Percentiles rank a stretch among this genome's conserved stretches.
phyloP scores from a whole-genome alignment of 2,113 vertebrate genomes.

The Lamprologus ornatipinnis region DNA sequence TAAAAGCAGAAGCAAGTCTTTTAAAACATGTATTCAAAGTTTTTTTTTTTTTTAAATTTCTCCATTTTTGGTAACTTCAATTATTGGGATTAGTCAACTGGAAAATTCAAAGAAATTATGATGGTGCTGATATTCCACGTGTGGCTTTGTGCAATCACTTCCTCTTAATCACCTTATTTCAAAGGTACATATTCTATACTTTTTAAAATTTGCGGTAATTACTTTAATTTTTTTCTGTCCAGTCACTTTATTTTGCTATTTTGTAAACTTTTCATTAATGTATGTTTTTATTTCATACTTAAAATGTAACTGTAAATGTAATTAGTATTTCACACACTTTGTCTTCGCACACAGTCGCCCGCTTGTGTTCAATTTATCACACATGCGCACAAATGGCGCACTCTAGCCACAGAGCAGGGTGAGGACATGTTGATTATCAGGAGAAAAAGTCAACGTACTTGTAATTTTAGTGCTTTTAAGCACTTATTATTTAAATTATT shows the following conservation, averaged over 20 bases:
- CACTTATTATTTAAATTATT: neutral
- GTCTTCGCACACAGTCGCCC: neutral
- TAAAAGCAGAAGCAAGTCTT: neutral
- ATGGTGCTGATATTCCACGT: rapidly evolving
- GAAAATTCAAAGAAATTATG: neutral
- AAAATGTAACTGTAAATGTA: neutral
- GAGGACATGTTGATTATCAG: neutral
- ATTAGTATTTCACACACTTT: neutral
- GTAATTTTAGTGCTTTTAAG: neutral
- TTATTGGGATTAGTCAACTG: neutral
- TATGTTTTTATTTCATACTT: neutral
- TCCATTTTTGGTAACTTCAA: neutral
- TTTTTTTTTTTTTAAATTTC: rapidly evolving
- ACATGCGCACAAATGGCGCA: rapidly evolving
- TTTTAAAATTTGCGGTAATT: neutral
- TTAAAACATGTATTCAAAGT: neutral
- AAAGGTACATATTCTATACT: neutral
- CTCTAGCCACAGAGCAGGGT: neutral
- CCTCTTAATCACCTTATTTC: rapidly evolving
- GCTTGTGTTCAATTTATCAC: neutral
- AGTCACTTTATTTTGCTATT: neutral
- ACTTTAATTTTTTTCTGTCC: neutral
- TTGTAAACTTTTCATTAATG: neutral
- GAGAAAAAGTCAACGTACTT: neutral
- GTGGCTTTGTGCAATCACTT: neutral